Conservation (phyloP, 2,888 invertebrate species). For the Pristionchus fissidentatus region DNA sequence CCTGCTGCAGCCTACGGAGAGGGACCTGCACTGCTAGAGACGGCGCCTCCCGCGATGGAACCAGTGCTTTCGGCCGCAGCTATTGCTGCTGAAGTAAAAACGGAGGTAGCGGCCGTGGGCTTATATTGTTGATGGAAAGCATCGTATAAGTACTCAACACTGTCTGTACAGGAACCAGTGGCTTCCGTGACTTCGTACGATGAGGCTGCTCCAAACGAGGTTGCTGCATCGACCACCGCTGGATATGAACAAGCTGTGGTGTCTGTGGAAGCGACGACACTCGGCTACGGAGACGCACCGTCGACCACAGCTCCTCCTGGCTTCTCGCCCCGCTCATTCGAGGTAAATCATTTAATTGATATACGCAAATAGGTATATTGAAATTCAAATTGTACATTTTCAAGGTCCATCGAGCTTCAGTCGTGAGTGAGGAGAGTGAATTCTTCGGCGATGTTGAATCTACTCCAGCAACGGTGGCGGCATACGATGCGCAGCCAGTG, state of each 20-base stretch:
- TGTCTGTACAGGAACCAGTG: not conserved
- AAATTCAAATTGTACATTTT: no score
- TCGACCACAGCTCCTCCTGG: not conserved
- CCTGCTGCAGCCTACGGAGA: not conserved
- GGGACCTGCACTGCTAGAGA: not conserved
- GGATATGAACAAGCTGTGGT: not conserved
- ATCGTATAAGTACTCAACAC: no score
- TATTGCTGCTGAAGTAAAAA: not conserved
- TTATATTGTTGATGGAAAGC: no score
- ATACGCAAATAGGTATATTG: no score
- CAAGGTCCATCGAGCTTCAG: no score
- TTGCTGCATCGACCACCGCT: not conserved
- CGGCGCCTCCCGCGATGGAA: not conserved
- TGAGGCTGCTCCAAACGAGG: not conserved
- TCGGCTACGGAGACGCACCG: not conserved
- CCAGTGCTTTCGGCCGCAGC: not conserved
- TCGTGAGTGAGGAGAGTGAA: no score
- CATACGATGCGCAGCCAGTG: no score
- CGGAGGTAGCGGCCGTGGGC: not conserved
- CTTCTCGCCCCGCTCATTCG: not conserved
- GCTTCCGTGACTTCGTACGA: not conserved
- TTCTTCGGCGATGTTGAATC: no score
- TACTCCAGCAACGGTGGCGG: no score
- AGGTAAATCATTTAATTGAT: no score
- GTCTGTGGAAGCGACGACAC: not conserved